Percentiles rank a stretch among this genome's conserved stretches.
Evolutionary conservation across 2,113 vertebrate species (phyloP).

Genomic region (Agelaius tricolor): DNA sequence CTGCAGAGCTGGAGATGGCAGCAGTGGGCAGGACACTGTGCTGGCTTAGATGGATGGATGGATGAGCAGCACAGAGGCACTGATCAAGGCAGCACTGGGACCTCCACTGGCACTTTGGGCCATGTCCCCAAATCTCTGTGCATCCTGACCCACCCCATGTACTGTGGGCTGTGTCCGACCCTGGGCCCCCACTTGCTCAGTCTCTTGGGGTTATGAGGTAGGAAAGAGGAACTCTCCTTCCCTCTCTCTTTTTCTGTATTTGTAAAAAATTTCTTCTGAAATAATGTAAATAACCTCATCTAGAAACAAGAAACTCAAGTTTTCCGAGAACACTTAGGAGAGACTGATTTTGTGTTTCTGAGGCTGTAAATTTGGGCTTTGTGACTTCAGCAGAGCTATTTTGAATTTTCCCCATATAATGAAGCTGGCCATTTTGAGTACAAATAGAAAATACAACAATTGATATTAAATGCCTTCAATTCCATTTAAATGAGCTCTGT

Average conservation of each 20-base stretch:
- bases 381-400: background rate
- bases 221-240: slow-evolving; percentile 1
- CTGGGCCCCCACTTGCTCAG: background rate
- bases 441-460: background rate
- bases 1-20: background rate
- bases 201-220: background rate
- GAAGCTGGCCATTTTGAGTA: background rate
- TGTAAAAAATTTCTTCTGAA: background rate
- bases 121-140: background rate
- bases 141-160: background rate
- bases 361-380: background rate
- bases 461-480: background rate
- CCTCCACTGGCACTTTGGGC: rapidly evolving
- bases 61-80: background rate
- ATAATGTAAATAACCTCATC: background rate
- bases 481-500: background rate
- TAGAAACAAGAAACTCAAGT: background rate
- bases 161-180: rapidly evolving
- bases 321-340: background rate
- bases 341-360: background rate
- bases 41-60: background rate
- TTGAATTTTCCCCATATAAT: background rate
- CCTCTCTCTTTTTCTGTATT: background rate
- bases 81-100: rapidly evolving
- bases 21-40: rapidly evolving